A percentile compares a stretch with the other conserved stretches of the same genome.
Evolutionary conservation across 1,140 invertebrate species (phyloP).

Genomic region (Sminthurinus signatus): DNA sequence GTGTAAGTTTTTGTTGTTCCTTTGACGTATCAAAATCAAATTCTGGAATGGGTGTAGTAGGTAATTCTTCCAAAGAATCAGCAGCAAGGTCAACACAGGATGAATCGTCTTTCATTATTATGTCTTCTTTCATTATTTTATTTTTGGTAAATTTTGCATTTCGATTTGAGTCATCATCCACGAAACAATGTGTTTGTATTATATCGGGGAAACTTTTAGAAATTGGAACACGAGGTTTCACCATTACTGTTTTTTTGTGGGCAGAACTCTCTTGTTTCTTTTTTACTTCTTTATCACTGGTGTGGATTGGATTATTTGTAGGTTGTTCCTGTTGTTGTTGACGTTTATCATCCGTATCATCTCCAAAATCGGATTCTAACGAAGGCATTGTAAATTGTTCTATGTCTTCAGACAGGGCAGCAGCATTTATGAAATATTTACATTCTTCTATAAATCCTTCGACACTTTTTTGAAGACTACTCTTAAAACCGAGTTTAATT

Average conservation of each 20-base stretch:
- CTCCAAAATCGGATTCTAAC: neutral
- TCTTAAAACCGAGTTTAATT: neutral
- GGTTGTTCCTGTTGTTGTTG: neutral
- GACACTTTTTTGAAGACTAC: slow-evolving; percentile 3
- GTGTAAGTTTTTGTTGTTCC: neutral
- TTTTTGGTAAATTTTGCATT: neutral
- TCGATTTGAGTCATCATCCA: neutral
- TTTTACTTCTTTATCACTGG: too few relatives aligned
- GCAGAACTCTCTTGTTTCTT: too few relatives aligned
- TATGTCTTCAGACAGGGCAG: slow-evolving; percentile 23
- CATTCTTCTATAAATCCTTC: slow-evolving; percentile 18
- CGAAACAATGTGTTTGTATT: slow-evolving; percentile 30
- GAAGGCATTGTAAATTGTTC: slow-evolving; percentile 1
- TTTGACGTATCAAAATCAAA: neutral
- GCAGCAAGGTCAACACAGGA: slow-evolving; percentile 18
- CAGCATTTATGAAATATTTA: slow-evolving; percentile 40
- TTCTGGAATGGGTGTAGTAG: neutral
- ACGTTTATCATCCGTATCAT: neutral
- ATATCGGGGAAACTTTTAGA: slow-evolving; percentile 39
- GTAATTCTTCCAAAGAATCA: slow-evolving; percentile 33
- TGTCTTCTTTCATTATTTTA: neutral
- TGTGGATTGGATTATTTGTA: too few relatives aligned
- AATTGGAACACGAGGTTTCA: slow-evolving; percentile 28
- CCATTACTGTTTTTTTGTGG: neutral
- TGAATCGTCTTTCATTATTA: neutral